Conservation (phyloP, 2,113 vertebrate species). For the Ifrita kowaldi region DNA sequence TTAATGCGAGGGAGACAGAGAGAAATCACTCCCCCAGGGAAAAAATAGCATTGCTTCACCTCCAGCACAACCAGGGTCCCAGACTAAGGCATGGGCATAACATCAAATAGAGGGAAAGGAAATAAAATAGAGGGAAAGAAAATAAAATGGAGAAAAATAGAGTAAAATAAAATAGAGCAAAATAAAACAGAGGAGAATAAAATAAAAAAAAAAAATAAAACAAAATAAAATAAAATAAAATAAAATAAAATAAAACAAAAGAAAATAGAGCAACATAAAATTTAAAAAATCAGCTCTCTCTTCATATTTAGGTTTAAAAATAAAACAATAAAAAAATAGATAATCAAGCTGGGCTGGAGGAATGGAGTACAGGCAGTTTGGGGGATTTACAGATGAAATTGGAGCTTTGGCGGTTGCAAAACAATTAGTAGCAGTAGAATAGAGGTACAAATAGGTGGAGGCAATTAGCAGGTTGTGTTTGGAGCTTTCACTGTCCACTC, state of each 20-base stretch:
- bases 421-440: neutral
- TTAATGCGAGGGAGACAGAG: neutral
- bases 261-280: neutral
- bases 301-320: neutral
- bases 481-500: neutral
- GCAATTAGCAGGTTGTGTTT: neutral
- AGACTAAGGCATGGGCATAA: neutral
- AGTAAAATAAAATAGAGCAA: neutral
- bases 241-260: neutral
- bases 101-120: neutral
- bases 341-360: neutral
- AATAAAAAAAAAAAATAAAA: neutral
- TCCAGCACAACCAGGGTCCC: neutral
- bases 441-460: neutral
- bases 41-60: neutral
- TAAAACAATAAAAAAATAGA: neutral
- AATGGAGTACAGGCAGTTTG: neutral
- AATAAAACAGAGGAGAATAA: neutral
- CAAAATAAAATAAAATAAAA: neutral
- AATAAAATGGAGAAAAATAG: neutral
- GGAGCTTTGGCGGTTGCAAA: neutral
- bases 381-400: neutral
- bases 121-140: neutral
- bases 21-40: fast-evolving
- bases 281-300: neutral